phyloP scores from a whole-genome alignment of 2,113 vertebrate genomes.

The Symphodus melops region DNA sequence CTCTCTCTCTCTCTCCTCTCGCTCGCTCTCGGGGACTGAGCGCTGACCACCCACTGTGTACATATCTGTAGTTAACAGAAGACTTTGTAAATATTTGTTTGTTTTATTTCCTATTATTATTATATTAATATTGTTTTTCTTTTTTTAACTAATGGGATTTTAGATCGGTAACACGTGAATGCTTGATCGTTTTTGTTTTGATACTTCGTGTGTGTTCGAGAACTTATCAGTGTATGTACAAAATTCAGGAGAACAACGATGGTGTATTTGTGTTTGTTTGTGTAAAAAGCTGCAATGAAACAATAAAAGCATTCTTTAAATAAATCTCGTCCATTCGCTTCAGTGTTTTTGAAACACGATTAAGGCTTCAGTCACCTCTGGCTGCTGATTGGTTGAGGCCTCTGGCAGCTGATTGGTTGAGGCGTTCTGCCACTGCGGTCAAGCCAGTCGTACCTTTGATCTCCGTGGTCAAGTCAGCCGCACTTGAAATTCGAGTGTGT shows the following conservation, averaged over 20 bases:
- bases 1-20: no score
- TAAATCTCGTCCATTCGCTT: no score
- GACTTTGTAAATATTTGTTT: slow-evolving; percentile 73
- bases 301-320: slow-evolving; percentile 68
- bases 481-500: no score
- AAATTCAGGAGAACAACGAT: slow-evolving; percentile 62
- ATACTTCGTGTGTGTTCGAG: slow-evolving; percentile 59
- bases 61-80: slow-evolving; percentile 57
- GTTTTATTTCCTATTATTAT: slow-evolving; percentile 61
- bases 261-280: slow-evolving; percentile 56
- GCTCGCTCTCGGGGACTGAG: no score
- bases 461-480: no score
- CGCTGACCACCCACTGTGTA: slow-evolving; percentile 49
- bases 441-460: no score
- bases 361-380: no score
- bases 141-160: slow-evolving; percentile 77
- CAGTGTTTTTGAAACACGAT: no score
- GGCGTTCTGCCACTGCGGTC: no score
- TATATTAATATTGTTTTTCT: slow-evolving; percentile 68
- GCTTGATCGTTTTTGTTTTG: slow-evolving; percentile 61
- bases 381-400: no score
- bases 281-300: slow-evolving; percentile 62
- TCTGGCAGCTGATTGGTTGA: no score
- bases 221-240: slow-evolving; percentile 57
- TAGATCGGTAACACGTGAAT: slow-evolving; percentile 61